Base-by-base conservation (phyloP, 1,140 invertebrate genomes). In the Heliconius congener region DNA sequence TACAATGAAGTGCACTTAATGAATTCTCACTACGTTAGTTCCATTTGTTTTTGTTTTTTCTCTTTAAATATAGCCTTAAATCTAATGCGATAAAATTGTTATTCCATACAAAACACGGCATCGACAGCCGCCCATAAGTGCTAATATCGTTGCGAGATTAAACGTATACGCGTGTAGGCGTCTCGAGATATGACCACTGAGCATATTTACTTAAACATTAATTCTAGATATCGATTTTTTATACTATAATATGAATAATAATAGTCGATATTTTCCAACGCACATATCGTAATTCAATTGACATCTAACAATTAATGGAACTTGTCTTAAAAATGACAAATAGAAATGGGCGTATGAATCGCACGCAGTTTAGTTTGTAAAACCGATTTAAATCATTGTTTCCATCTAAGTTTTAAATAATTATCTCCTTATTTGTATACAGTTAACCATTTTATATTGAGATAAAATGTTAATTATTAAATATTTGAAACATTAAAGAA, bases 1-100 rank as follows among this genome's bases (percentile, higher is more conserved):
- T 90, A 91, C 80, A 86, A 85, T 87, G 89, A 93, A 93, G 91
- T 93, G 91, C 91, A 93, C 91, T 92, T 93, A 87, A 90, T 90
- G 86, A 90, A 71, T 85, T 90, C 89, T 89, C 88, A 92, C 91
- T 90, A 91, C 88, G 78, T 80, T 80, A 90, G 79, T 87, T 89
- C 79, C 79, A 74, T 87, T 87, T 82, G 80, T 88, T 88, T 55
- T 60, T 82, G 34, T 37, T 80, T 86, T 76, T 81, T 82, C 19
- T 55, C 19, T 8, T 60, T 23, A 30, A 79, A 83, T 80, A 84
- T 81, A 85, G 83, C 80, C 82, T 86, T 88, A 76, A 73, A 16
- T 66, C 77, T 88, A 88, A 79, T 76, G 77, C 79, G 78, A 83
- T 84, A 85, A 77, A 80, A 80, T 75, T 85, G 81, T 66, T 84